These are phyloP conservation scores for Parthenolecanium corni DNA, from an alignment of 2,888 invertebrate genomes.

Conservation along the genomic window DNA sequence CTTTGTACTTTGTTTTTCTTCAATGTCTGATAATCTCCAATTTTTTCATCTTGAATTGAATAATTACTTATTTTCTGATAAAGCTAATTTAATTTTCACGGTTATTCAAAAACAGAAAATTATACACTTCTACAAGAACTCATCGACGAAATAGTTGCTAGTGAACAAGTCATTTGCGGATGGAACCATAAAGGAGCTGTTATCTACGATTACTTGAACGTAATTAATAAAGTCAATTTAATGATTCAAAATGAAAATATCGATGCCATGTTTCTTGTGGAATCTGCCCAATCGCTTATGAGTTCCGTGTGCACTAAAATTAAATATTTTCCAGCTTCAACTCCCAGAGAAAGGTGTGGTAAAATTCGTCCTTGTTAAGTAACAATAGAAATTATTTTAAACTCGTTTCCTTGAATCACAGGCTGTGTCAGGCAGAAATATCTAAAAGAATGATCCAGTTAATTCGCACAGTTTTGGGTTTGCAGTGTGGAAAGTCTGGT, in stretches of 20 bases:
- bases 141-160: slow-evolving; percentile 12
- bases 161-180: slow-evolving; percentile 5
- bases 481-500: slow-evolving; percentile 31
- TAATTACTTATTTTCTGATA: too few relatives aligned
- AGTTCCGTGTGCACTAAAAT: slow-evolving; percentile 44
- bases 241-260: not conserved
- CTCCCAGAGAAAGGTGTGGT: slow-evolving; percentile 44
- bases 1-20: too few relatives aligned
- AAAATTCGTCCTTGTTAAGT: not conserved
- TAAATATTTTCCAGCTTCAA: slow-evolving; percentile 41
- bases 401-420: too few relatives aligned
- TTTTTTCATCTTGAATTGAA: too few relatives aligned
- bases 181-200: slow-evolving; percentile 21
- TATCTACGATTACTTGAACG: slow-evolving; percentile 18
- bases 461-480: slow-evolving; percentile 35
- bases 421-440: slow-evolving; percentile 49
- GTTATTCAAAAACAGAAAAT: slow-evolving; percentile 19
- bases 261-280: slow-evolving; percentile 36
- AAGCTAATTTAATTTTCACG: too few relatives aligned
- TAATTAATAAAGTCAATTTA: slow-evolving; percentile 11
- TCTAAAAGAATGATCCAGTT: slow-evolving; percentile 45
- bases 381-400: too few relatives aligned
- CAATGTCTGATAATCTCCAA: not conserved
- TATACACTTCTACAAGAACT: slow-evolving; percentile 4
- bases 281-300: slow-evolving; percentile 43